These are phyloP conservation scores for Lota lota DNA, from an alignment of 2,113 vertebrate genomes.

Conservation along the genomic window DNA sequence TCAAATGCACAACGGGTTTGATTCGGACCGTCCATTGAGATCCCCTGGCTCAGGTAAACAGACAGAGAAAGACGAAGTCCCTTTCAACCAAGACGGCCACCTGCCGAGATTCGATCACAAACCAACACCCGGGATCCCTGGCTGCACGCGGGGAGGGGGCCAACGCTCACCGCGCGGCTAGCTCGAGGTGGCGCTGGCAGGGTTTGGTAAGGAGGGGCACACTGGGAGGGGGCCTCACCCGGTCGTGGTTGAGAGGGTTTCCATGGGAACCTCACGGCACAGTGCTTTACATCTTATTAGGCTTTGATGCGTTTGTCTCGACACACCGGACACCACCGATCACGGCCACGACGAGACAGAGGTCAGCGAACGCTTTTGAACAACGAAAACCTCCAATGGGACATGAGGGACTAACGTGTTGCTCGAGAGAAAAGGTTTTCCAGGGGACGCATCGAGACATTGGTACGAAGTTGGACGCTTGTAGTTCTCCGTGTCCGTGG, in stretches of 20 bases:
- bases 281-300: conserved; percentile 69
- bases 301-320: conserved; percentile 57
- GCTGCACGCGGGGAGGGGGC: too few relatives aligned
- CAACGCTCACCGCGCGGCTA: too few relatives aligned
- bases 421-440: conserved; percentile 57
- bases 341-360: conserved; percentile 54
- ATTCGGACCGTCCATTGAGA: neutral
- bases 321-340: conserved; percentile 57
- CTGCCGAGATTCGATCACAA: too few relatives aligned
- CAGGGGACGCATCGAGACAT: conserved; percentile 1
- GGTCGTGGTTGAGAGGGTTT: conserved; percentile 68
- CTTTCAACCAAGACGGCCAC: too few relatives aligned
- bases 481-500: conserved; percentile 18
- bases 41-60: neutral
- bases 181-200: too few relatives aligned
- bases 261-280: conserved; percentile 65
- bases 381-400: conserved; percentile 46
- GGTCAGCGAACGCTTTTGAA: conserved; percentile 52
- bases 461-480: conserved; percentile 6
- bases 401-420: conserved; percentile 60
- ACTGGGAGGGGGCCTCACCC: conserved; percentile 62
- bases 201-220: conserved; percentile 44
- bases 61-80: too few relatives aligned
- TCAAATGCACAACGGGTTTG: neutral
- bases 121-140: too few relatives aligned